Evolutionary conservation across 2,888 invertebrate genomes (phyloP).

Genomic region (Myopa testacea): DNA sequence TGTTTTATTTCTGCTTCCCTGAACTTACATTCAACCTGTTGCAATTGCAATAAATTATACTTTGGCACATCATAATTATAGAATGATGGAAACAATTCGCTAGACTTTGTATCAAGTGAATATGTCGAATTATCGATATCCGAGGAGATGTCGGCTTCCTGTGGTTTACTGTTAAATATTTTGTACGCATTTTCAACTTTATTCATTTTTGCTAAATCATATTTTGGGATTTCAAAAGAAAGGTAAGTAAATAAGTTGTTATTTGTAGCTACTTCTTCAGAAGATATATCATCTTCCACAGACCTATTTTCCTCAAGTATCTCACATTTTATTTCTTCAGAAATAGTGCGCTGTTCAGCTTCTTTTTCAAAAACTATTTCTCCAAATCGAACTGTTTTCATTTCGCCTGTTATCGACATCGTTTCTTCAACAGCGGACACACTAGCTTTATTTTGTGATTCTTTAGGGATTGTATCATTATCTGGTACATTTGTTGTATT

Average conservation of each 20-base stretch:
- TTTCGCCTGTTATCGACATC: too few relatives aligned
- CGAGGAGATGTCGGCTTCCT: neutral
- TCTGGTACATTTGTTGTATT: too few relatives aligned
- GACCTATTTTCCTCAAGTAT: too few relatives aligned
- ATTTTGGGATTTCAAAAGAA: slow-evolving; percentile 49
- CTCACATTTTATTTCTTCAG: too few relatives aligned
- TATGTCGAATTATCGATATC: neutral
- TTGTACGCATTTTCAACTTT: slow-evolving; percentile 49
- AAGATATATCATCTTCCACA: too few relatives aligned
- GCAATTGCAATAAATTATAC: slow-evolving; percentile 38
- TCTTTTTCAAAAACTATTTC: too few relatives aligned
- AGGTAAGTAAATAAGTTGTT: slow-evolving; percentile 13
- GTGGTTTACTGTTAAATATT: neutral
- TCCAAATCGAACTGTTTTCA: too few relatives aligned
- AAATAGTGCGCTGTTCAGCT: too few relatives aligned
- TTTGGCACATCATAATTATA: slow-evolving; percentile 44
- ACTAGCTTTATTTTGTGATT: too few relatives aligned
- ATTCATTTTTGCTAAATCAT: slow-evolving; percentile 47
- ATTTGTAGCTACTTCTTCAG: neutral
- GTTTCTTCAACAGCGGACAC: too few relatives aligned
- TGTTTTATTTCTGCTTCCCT: slow-evolving; percentile 45
- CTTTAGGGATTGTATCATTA: too few relatives aligned
- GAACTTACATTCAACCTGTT: slow-evolving; percentile 30
- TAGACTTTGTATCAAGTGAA: neutral
- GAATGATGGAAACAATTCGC: neutral